Conservation (phyloP, 2,888 invertebrate species). For the Philonicus albiceps region DNA sequence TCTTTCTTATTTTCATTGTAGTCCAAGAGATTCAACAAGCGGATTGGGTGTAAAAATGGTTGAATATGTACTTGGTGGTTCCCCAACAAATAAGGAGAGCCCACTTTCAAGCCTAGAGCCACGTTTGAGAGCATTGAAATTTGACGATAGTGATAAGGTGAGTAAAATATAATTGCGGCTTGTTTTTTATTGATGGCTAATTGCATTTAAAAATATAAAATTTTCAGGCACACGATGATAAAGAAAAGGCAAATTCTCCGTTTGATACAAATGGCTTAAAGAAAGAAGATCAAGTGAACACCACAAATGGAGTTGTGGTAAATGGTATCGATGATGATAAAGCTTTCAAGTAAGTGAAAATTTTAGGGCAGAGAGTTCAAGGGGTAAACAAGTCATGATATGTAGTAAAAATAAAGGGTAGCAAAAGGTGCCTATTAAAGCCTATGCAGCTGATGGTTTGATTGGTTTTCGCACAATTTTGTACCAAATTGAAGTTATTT, state of each 20-base stretch:
- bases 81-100: constrained; percentile 80
- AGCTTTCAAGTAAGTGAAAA: constrained; percentile 82
- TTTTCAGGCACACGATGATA: constrained; percentile 64
- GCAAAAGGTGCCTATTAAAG: not conserved
- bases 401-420: too few species aligned
- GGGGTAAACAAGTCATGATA: not conserved
- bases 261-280: constrained; percentile 64
- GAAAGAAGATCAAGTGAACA: constrained; percentile 66
- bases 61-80: constrained; percentile 94
- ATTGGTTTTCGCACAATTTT: not conserved
- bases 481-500: not conserved
- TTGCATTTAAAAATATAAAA: constrained; percentile 1
- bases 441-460: not conserved
- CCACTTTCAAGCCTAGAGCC: constrained; percentile 69
- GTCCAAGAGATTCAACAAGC: constrained; percentile 86
- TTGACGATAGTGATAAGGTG: constrained; percentile 67
- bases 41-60: constrained; percentile 98
- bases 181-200: constrained; percentile 45
- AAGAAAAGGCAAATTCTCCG: constrained; percentile 68
- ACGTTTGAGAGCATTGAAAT: constrained; percentile 70
- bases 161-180: constrained; percentile 45
- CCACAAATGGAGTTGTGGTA: constrained; percentile 68
- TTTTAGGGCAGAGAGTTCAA: not conserved
- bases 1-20: constrained; percentile 61
- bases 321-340: constrained; percentile 87